These are phyloP conservation scores for Ormyrus nitidulus DNA, from an alignment of 2,888 invertebrate genomes.

Conservation along the genomic window DNA sequence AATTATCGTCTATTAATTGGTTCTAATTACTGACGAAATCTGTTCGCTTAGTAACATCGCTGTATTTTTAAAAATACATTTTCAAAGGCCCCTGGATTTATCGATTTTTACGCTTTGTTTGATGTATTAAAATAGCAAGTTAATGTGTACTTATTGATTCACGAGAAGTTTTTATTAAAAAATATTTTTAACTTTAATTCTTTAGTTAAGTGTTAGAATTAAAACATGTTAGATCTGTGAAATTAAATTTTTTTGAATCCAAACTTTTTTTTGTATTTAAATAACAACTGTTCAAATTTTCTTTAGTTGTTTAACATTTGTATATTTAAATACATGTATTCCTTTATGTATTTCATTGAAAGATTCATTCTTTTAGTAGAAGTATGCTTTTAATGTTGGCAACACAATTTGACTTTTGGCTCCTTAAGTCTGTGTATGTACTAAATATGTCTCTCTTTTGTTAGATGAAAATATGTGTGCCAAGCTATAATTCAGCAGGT, in stretches of 20 bases:
- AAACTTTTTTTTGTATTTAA: neutral
- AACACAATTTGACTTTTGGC: slow-evolving; percentile 33
- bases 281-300: slow-evolving; percentile 23
- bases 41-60: slow-evolving; percentile 3
- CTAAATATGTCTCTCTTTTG: slow-evolving; percentile 50
- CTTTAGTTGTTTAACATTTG: slow-evolving; percentile 1
- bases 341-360: slow-evolving; percentile 1
- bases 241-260: no score
- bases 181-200: neutral
- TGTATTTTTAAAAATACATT: slow-evolving; percentile 12
- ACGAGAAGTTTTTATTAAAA: neutral
- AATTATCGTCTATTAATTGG: slow-evolving; percentile 14
- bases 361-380: slow-evolving; percentile 10
- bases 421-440: slow-evolving; percentile 36
- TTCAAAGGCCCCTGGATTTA: slow-evolving; percentile 12
- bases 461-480: slow-evolving; percentile 41
- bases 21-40: slow-evolving; percentile 7
- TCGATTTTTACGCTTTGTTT: slow-evolving; percentile 31
- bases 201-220: no score
- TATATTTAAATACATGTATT: neutral
- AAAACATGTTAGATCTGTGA: no score
- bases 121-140: slow-evolving; percentile 6
- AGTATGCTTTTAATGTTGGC: slow-evolving; percentile 36
- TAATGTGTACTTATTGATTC: slow-evolving; percentile 19
- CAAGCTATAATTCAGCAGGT: slow-evolving; percentile 30